A percentile compares a stretch with the other conserved stretches of the same genome.
phyloP scores from a whole-genome alignment of 1,140 invertebrate genomes.

The Parasteatoda tepidariorum region DNA sequence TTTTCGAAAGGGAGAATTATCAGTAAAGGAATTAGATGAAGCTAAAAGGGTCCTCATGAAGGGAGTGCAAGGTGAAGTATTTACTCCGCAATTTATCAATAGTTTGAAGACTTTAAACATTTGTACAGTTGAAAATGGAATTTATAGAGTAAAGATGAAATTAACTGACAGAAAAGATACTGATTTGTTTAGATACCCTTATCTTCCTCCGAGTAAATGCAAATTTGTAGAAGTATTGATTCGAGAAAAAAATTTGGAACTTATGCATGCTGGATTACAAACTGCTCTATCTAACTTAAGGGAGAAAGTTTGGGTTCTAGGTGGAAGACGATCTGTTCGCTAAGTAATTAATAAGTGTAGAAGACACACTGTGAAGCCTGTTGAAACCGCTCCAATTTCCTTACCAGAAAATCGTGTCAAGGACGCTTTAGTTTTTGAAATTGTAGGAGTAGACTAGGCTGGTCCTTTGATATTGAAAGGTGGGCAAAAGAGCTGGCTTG shows the following conservation, averaged over 20 bases:
- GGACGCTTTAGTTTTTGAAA: conserved; percentile 65
- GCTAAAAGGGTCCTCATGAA: background rate
- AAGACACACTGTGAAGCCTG: background rate
- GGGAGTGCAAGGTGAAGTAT: background rate
- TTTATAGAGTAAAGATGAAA: too few species aligned
- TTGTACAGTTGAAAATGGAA: too few species aligned
- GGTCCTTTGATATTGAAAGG: conserved; percentile 64
- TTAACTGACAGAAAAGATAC: too few species aligned
- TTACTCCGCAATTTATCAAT: too few species aligned
- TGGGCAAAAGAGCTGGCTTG: conserved; percentile 12
- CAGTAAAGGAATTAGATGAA: background rate
- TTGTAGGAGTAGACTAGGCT: conserved; percentile 66
- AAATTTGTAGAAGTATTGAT: background rate
- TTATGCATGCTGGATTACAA: background rate
- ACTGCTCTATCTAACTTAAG: background rate
- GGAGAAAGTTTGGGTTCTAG: background rate
- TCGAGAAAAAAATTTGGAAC: background rate
- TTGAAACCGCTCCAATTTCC: background rate
- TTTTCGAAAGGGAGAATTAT: background rate
- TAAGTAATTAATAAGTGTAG: background rate
- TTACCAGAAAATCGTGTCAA: conserved; percentile 63
- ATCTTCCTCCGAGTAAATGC: too few species aligned
- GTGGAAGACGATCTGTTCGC: background rate
- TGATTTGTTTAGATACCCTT: too few species aligned
- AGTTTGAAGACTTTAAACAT: too few species aligned